These are phyloP conservation scores for Lepidocyrtoides sp. DNA, from an alignment of 2,888 invertebrate species.

Conservation along the genomic window DNA sequence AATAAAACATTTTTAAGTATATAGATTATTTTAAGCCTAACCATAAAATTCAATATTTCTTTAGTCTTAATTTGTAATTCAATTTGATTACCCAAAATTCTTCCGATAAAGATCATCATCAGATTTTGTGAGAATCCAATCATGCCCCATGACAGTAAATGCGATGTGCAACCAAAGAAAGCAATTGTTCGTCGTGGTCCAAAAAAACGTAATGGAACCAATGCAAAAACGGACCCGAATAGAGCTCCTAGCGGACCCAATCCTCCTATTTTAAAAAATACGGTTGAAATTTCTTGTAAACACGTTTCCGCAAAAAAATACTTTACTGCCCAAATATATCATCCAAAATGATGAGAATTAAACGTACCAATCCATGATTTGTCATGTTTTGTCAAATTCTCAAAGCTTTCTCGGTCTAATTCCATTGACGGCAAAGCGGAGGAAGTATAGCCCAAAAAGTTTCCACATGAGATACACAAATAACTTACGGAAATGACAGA, in stretches of 20 bases:
- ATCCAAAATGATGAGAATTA: no score
- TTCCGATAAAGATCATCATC: conserved; percentile 74
- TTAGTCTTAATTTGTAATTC: no score
- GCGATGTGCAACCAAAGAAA: conserved; percentile 77
- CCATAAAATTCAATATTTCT: no score
- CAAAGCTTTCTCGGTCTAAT: conserved; percentile 70
- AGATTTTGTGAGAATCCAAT: conserved; percentile 77
- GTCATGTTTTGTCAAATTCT: conserved; percentile 75
- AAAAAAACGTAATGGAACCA: conserved; percentile 72
- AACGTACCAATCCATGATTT: conserved; percentile 83
- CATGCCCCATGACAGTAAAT: conserved; percentile 76
- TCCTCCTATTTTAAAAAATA: conserved; percentile 71
- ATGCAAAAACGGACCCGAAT: conserved; percentile 78
- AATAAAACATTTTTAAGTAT: no score
- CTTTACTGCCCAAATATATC: no score
- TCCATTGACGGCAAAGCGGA: conserved; percentile 82
- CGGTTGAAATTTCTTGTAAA: conserved; percentile 17
- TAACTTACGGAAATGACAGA: conserved; percentile 78
- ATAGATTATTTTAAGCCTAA: neutral
- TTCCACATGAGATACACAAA: conserved; percentile 82
- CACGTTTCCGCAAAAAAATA: neutral
- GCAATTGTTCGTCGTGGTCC: conserved; percentile 78
- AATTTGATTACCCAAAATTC: conserved; percentile 83
- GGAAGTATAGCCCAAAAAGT: conserved; percentile 83
- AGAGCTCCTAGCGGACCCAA: conserved; percentile 82